Evolutionary conservation across 2,113 vertebrate genomes (phyloP).

Genomic region (Paedocypris sp.): DNA sequence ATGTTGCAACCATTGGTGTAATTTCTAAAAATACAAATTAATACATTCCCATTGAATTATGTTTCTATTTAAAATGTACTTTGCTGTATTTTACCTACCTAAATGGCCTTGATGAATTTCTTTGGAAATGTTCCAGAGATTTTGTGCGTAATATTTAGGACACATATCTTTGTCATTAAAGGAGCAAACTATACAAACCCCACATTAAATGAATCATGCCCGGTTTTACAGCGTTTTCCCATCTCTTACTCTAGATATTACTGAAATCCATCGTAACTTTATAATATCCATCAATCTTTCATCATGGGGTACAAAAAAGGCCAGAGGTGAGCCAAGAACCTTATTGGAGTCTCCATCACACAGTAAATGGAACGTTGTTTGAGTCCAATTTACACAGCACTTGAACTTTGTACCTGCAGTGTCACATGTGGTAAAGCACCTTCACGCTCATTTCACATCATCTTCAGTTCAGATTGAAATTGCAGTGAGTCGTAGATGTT

Average conservation of each 20-base stretch:
- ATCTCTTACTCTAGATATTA: neutral
- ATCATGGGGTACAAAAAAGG: slow-evolving; percentile 20
- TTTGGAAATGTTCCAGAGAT: too few relatives aligned
- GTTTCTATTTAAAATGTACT: too few relatives aligned
- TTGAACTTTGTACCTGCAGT: neutral
- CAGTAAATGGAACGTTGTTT: slow-evolving; percentile 15
- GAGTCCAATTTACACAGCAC: slow-evolving; percentile 35
- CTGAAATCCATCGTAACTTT: slow-evolving; percentile 1
- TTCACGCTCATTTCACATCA: neutral
- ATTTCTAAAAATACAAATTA: too few relatives aligned
- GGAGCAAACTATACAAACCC: neutral
- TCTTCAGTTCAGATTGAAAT: neutral
- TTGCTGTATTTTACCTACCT: too few relatives aligned
- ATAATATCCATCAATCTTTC: neutral
- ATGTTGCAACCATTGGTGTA: too few relatives aligned
- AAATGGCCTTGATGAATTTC: too few relatives aligned
- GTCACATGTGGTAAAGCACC: neutral
- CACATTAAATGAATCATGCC: neutral
- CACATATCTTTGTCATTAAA: neutral
- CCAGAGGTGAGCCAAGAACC: slow-evolving; percentile 24
- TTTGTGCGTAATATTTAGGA: too few relatives aligned
- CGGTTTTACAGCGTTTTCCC: neutral
- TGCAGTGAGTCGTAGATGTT: neutral
- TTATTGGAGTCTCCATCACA: slow-evolving; percentile 48
- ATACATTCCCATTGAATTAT: too few relatives aligned